A percentile compares a stretch with the other conserved stretches of the same genome.
These are phyloP conservation scores for Corythornis madagascariensis DNA, from an alignment of 2,113 vertebrate species.

Conservation along the genomic window DNA sequence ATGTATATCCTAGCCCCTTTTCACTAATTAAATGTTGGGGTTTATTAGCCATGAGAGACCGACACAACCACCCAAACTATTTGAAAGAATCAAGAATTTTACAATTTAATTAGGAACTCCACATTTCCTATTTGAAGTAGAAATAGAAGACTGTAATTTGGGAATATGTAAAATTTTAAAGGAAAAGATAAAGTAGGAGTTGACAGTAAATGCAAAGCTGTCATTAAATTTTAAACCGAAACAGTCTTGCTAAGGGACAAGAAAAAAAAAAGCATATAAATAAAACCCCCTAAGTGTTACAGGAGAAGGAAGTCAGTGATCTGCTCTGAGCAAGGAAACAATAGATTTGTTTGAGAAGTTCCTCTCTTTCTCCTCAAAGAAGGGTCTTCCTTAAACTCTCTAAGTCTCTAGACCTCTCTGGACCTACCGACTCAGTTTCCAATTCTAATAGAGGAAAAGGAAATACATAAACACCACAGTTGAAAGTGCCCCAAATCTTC, in stretches of 20 bases:
- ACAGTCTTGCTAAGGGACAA: background rate
- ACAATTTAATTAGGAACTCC: background rate
- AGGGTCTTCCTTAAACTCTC: background rate
- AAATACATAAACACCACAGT: background rate
- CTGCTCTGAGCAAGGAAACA: background rate
- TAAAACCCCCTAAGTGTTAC: background rate
- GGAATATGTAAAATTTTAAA: background rate
- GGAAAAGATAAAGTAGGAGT: background rate
- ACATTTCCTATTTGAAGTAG: background rate
- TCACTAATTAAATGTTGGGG: background rate
- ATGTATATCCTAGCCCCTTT: background rate
- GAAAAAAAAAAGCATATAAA: background rate
- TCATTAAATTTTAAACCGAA: conserved; percentile 12
- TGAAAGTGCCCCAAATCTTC: background rate
- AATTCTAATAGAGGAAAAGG: background rate
- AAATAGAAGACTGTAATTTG: background rate
- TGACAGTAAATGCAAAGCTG: background rate
- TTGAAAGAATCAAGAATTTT: background rate
- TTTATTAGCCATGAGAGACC: background rate
- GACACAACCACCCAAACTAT: background rate
- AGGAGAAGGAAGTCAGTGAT: background rate
- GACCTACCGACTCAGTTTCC: background rate
- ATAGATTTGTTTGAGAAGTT: background rate
- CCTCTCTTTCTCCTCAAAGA: background rate
- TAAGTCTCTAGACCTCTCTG: background rate